Conservation (phyloP, 2,113 vertebrate genomes). For the Oreotrochilus melanogaster region DNA sequence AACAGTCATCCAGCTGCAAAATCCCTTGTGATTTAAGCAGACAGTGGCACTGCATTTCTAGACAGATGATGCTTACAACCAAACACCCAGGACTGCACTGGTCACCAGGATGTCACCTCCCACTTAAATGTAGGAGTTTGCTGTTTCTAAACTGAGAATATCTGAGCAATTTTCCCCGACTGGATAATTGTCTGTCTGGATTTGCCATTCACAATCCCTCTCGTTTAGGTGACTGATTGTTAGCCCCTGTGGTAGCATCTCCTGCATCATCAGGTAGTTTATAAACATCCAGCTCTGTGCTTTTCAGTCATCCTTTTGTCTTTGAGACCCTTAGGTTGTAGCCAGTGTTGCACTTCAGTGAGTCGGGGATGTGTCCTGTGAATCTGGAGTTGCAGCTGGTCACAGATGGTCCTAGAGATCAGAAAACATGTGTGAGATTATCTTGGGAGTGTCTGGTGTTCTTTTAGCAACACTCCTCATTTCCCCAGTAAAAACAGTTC, state of each 20-base stretch:
- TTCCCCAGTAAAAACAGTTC: background rate
- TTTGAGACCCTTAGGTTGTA: background rate
- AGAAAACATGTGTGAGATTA: background rate
- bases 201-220: background rate
- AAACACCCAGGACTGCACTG: background rate
- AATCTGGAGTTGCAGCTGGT: background rate
- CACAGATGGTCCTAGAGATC: background rate
- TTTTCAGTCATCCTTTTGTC: background rate
- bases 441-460: background rate
- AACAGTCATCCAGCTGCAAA: conserved; percentile 6
- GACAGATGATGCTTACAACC: background rate
- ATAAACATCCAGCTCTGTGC: background rate
- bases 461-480: background rate
- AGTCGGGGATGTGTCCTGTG: background rate
- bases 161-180: background rate
- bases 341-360: background rate
- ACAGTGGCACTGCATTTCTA: background rate
- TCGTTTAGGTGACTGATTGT: background rate
- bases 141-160: background rate
- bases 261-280: background rate
- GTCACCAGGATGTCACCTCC: background rate
- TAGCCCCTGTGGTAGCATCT: background rate
- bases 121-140: background rate
- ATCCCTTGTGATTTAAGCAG: background rate
- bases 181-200: background rate